Evolutionary conservation across 2,888 invertebrate genomes (phyloP).

Genomic region (Cephus sareptanus): DNA sequence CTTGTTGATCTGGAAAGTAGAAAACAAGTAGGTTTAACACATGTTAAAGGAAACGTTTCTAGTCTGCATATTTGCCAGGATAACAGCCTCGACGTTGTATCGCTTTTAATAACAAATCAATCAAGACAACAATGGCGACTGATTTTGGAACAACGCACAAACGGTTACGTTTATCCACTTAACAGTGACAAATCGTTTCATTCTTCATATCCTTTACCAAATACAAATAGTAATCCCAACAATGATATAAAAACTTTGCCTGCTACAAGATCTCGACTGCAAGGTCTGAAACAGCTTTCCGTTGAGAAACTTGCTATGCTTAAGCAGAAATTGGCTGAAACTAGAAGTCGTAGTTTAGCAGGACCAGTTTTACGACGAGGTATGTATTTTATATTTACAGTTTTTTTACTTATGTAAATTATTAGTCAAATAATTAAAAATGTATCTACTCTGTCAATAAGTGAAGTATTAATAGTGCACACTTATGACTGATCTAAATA

Average conservation of each 20-base stretch:
- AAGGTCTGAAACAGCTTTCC: constrained; percentile 76
- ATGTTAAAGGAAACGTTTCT: constrained; percentile 73
- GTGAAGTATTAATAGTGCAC: background rate
- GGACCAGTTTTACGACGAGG: background rate
- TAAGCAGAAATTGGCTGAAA: constrained; percentile 73
- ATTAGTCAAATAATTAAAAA: background rate
- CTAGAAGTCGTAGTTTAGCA: constrained; percentile 57
- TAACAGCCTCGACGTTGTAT: constrained; percentile 73
- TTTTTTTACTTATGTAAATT: background rate
- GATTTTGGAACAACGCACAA: constrained; percentile 81
- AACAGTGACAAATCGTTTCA: constrained; percentile 34
- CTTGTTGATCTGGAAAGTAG: constrained; percentile 80
- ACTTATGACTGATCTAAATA: background rate
- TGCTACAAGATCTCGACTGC: constrained; percentile 69
- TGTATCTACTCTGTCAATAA: background rate
- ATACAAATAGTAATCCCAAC: constrained; percentile 43
- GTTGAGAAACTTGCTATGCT: constrained; percentile 75
- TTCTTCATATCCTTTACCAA: constrained; percentile 28
- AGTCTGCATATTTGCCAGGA: constrained; percentile 79
- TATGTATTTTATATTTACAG: background rate
- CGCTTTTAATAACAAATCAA: constrained; percentile 77
- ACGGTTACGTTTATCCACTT: constrained; percentile 77
- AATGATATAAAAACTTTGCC: constrained; percentile 60
- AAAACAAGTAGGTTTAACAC: constrained; percentile 74
- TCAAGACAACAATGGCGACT: constrained; percentile 85